Base-by-base conservation (phyloP, 2,888 invertebrate genomes). In the Pedicia rivosa region DNA sequence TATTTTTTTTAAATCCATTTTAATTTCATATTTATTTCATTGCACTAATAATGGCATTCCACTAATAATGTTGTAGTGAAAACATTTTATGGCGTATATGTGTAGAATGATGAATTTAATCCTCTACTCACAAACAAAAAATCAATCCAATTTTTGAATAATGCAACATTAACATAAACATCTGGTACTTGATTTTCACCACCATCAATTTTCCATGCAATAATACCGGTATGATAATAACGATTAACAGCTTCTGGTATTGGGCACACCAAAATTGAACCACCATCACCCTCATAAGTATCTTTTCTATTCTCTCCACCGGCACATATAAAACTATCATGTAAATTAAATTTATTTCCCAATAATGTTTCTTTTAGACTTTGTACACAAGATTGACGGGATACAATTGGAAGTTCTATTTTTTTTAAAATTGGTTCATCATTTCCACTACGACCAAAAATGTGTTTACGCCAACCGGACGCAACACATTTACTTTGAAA, bases 161-260 rank as follows among this genome's bases (percentile, higher is more conserved):
- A 53, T 1, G 72, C 65, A 2, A 86, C 68, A 51, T 77, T 75
- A 0, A 72, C 78, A 52, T 84, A 86, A 0, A 82, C 78, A 1
- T 79, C 83, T 0, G 82, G 83, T 14, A 70, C 65, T 27, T 67
- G 63, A 35, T 66, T 61, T 13, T 61, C 61, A 0, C 80, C 82
- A 48, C 86, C 86, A 0, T 78, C 79, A 44, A 86, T 76, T 13
- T 86, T 84, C 84, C 84, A 86, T 1, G 83, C 74, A 0, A 84
- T 83, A 27, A 83, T 75, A 2, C 81, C 81, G 19, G 54, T 52
- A 15, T 59, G 54, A 37, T 52, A 52, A 29, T 42, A 56, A n/a
- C 51, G 51, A 9, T 47, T 39, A 1, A 43, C 46, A 32, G 43
- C 46, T 22, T 67, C 69, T 40, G 59, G 59, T 34, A 76, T 59